These are phyloP conservation scores for Drosophila insularis DNA, from an alignment of 1,140 invertebrate genomes.

Conservation along the genomic window DNA sequence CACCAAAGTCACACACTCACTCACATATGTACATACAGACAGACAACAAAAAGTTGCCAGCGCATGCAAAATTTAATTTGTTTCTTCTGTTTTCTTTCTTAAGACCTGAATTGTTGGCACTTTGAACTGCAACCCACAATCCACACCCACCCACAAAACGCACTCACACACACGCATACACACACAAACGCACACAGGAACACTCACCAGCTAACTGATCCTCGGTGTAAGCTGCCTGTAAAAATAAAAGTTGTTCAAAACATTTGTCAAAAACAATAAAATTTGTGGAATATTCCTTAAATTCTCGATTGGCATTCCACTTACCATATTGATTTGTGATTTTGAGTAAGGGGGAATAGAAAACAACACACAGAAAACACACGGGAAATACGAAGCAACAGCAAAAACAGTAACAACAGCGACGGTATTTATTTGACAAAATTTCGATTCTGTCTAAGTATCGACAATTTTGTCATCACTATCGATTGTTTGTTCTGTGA, in stretches of 20 bases:
- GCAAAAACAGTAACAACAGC: constrained; percentile 22
- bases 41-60: constrained; percentile 71
- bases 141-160: constrained; percentile 30
- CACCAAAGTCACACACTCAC: constrained; percentile 17
- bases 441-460: not conserved
- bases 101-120: constrained; percentile 40
- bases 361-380: constrained; percentile 63
- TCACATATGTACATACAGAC: constrained; percentile 8
- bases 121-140: constrained; percentile 53
- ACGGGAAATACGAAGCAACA: constrained; percentile 54
- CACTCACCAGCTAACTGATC: constrained; percentile 94
- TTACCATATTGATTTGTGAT: constrained; percentile 68
- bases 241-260: constrained; percentile 62
- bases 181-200: constrained; percentile 14
- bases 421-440: too few species aligned
- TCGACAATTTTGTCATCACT: not conserved
- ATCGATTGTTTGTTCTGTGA: not conserved
- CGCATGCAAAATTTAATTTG: constrained; percentile 43
- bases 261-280: constrained; percentile 10
- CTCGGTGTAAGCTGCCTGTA: constrained; percentile 93
- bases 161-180: constrained; percentile 84
- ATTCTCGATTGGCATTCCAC: constrained; percentile 15
- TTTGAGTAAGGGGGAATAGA: constrained; percentile 43
- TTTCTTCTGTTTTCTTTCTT: constrained; percentile 3
- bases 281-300: not conserved